Evolutionary conservation across 2,113 vertebrate species (phyloP).

Genomic region (Istiophorus platypterus): DNA sequence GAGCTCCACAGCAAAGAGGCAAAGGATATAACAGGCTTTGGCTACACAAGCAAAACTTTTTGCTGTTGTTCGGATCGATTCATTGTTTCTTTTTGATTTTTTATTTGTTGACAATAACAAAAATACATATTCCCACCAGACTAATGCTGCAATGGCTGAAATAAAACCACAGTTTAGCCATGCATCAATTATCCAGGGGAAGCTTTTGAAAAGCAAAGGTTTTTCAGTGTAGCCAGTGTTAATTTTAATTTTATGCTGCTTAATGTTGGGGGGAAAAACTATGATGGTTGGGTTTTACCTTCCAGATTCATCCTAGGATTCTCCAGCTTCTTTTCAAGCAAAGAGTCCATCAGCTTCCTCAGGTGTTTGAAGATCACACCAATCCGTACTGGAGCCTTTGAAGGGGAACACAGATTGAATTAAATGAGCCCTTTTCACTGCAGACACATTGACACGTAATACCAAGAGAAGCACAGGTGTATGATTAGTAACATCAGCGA

Average conservation of each 20-base stretch:
- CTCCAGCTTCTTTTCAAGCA: constrained; percentile 94
- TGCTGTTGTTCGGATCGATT: too few relatives aligned
- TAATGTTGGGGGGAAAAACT: background rate
- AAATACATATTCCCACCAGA: too few relatives aligned
- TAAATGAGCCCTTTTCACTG: background rate
- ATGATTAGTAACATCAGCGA: background rate
- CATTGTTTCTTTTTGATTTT: too few relatives aligned
- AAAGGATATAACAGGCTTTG: too few relatives aligned
- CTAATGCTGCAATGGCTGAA: too few relatives aligned
- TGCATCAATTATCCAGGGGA: too few relatives aligned
- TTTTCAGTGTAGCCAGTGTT: background rate
- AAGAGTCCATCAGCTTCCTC: constrained; percentile 92
- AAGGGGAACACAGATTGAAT: background rate
- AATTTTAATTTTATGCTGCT: background rate
- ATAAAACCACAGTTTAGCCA: background rate
- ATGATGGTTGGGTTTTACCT: constrained; percentile 81
- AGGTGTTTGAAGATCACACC: constrained; percentile 98
- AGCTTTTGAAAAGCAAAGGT: background rate
- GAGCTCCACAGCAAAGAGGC: too few relatives aligned
- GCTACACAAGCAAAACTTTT: too few relatives aligned
- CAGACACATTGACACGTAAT: background rate
- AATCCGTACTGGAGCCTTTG: constrained; percentile 95
- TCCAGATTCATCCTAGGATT: constrained; percentile 95
- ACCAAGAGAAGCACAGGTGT: background rate
- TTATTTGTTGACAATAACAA: too few relatives aligned